Evolutionary conservation across 2,113 vertebrate species (phyloP).

Genomic region (Butorides virescens): DNA sequence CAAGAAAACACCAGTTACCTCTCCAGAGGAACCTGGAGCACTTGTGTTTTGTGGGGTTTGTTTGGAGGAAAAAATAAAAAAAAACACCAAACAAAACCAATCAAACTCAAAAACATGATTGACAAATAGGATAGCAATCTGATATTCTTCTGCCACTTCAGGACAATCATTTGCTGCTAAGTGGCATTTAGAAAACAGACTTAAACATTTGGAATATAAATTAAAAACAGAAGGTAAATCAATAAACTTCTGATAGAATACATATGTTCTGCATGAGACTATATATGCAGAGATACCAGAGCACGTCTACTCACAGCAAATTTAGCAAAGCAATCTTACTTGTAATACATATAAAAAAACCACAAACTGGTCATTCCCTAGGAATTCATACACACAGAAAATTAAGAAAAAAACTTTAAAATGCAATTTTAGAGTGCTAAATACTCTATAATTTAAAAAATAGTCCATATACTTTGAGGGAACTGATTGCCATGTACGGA

Average conservation of each 20-base stretch:
- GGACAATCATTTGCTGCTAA: background rate
- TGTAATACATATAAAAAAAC: background rate
- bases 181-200: background rate
- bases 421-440: background rate
- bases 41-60: background rate
- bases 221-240: background rate
- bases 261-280: background rate
- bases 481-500: background rate
- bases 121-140: background rate
- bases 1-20: background rate
- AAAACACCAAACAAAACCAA: too few relatives aligned
- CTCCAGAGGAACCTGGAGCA: background rate
- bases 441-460: background rate
- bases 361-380: background rate
- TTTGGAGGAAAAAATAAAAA: background rate
- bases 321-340: background rate
- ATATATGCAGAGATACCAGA: background rate
- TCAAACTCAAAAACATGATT: background rate
- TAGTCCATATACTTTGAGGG: background rate
- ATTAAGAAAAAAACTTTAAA: background rate
- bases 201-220: background rate
- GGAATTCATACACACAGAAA: background rate
- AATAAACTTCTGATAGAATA: background rate
- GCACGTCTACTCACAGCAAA: background rate
- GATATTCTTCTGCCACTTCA: background rate